Percentiles rank a stretch among this genome's conserved stretches.
Conservation (phyloP, 2,113 vertebrate genomes). For the Phaethon lepturus region DNA sequence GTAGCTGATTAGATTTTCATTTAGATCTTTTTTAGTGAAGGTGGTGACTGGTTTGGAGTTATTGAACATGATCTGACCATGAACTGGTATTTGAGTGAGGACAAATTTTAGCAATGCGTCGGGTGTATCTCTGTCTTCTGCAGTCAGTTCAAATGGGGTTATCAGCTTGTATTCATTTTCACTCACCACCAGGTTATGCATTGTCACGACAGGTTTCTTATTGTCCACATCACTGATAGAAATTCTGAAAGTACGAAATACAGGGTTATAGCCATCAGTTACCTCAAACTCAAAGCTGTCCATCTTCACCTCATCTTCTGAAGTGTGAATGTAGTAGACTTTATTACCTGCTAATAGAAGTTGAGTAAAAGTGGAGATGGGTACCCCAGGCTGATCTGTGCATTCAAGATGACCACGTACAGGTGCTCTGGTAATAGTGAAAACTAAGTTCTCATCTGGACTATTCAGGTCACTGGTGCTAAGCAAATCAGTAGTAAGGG, state of each 20-base stretch:
- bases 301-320: conserved; percentile 94
- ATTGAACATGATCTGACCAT: conserved; percentile 90
- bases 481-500: conserved; percentile 93
- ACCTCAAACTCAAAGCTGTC: conserved; percentile 98
- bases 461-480: conserved; percentile 96
- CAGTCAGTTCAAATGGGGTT: conserved; percentile 93
- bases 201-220: conserved; percentile 91
- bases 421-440: conserved; percentile 91
- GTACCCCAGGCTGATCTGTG: conserved; percentile 86
- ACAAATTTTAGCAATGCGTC: conserved; percentile 86
- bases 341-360: conserved; percentile 95
- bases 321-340: conserved; percentile 93
- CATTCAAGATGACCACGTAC: conserved; percentile 91
- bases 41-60: conserved; percentile 78
- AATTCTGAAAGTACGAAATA: conserved; percentile 94
- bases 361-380: conserved; percentile 92
- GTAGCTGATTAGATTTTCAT: conserved; percentile 95
- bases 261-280: conserved; percentile 92
- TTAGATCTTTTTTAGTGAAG: conserved; percentile 94
- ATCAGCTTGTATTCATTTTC: conserved; percentile 91
- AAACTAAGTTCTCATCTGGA: conserved; percentile 92
- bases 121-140: conserved; percentile 90
- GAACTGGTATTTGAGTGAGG: conserved; percentile 88
- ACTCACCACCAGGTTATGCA: conserved; percentile 84
- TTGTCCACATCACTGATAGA: conserved; percentile 95